Evolutionary conservation across 2,797 vertebrate genomes (phyloP), one percentile per base, ranked within the genome.

Genomic region (Limosa lapponica): DNA sequence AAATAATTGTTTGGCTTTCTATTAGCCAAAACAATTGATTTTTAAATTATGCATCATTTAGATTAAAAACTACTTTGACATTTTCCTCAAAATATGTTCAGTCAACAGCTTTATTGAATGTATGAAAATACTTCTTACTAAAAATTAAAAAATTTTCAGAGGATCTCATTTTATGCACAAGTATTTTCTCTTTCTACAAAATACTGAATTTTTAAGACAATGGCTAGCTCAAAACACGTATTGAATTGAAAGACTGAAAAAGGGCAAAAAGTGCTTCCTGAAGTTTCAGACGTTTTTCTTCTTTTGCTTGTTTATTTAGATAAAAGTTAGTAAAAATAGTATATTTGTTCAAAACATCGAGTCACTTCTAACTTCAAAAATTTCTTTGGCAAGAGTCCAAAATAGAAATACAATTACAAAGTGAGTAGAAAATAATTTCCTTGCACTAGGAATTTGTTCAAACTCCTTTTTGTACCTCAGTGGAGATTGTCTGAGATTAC

Each of bases 1-100:
- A 10, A 3, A n/a, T 34, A 46, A 64, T n/a, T n/a, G 2, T 1
- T 19, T 16, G 0, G 1, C 4, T 77, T 83, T 82, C 55, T 85
- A 30, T 54, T 71, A 64, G 12, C 3, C 4, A 61, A 82, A 51
- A 0, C 2, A 66, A 37, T 1, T 23, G 5, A 9, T n/a, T 52
- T 34, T 70, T 46, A 8, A 72, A 17, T 52, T 44, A 62, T 52
- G 8, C 16, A 43, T 44, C 10, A 48, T 52, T 77, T 79, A 58
- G 16, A 37, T 44, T 75, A 39, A 92, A 87, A 87, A 22, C 13
- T 41, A 65, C 1, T 39, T 61, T 36, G 7, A 17, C 6, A 10
- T 66, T 62, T 87, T 79, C 55, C 20, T 55, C n/a, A 71, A 91
- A 55, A 37, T 67, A 44, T 13, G 5, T 44, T 77, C 23, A 20